Evolutionary conservation across 1,140 invertebrate genomes (phyloP), one percentile per base, ranked within the genome.

Genomic region (Drosophila neocordata): DNA sequence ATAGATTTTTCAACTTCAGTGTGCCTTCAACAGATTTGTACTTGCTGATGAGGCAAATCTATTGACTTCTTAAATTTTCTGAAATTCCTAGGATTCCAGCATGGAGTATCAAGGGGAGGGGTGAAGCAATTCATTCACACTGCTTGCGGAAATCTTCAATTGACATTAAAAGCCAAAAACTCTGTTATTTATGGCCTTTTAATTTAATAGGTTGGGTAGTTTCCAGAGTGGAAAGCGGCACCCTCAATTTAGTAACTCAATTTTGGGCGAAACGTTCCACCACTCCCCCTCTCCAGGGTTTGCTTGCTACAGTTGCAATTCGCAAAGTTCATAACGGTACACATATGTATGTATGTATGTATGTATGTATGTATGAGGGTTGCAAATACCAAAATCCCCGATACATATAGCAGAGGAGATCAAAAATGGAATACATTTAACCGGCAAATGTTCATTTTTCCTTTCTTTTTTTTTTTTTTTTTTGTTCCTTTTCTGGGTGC

Each of bases 151-250:
- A 79, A 88, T 88, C 73, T 88, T 79, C 75, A 71, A 73, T 53
- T 80, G 71, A 73, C 87, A 89, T 89, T 87, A 90, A 48, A 74
- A 81, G 75, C 69, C 78, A 69, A 27, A 73, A 65, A 76, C 75
- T 69, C 52, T 13, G 53, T 80, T 79, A 90, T 90, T 90, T 90
- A 90, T 90, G 81, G 87, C 73, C 81, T 87, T 90, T 90, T 90
- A 90, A 90, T 90, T 90, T 90, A 90, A 90, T 90, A 79, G 87
- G 87, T 24, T 90, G 87, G 87, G 84, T 67, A 74, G 67, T 24
- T 58, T 58, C 48, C 51, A 15, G 15, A 52, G 55, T 22, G 20
- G 48, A 61, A 74, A 74, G 77, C 53, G 74, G 78, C 52, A 77
- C 81, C 70, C 70, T 82, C 74, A 68, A 82, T 77, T 65, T 65